Base-by-base conservation (phyloP, 2,797 vertebrate species). In the Aselliscus stoliczkanus region DNA sequence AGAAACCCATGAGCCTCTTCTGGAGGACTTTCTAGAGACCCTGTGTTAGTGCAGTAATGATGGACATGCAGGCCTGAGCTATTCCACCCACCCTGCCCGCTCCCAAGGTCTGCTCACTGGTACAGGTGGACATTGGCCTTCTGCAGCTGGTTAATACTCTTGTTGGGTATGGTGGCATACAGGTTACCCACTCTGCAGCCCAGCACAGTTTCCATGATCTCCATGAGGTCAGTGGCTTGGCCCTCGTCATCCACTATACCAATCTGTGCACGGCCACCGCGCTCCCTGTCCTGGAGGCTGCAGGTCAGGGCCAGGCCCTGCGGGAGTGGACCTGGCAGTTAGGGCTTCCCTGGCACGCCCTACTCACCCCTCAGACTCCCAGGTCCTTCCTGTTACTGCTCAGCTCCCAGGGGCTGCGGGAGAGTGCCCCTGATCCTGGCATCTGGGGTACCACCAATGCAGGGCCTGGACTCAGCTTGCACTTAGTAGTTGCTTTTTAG, bases 251-350 rank as follows among this genome's bases (percentile, higher is more conserved):
- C 98, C 0, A 99, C 96, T 92, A 99, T 97, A 0, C 98, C 97
- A 15, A 99, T 98, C 77, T 99, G 98, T 1, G 98, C 98, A 20
- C 99, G 98, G 0, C 99, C 99, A 31, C 99, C 99, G 44, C 98
- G 97, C 97, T 99, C 99, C 83, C 98, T 98, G 96, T 99, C 99
- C 31, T 98, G 98, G 93, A 99, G 99, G 97, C 99, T 99, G 97
- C 98, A 98, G 37, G 99, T 99, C 97, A 99, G 81, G 96, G 99
- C 31, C 99, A 99, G 99, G 8, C 98, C 99, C 97, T 98, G 79
- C 0, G 0, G 64, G 81, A 83, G 65, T 72, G 54, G 44, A 80
- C 5, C 25, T 2, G 17, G 67, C 8, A 2, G 69, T 94, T 73
- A 88, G 44, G 56, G 23, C 12, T 54, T 70, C 56, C 44, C 50